Conservation (phyloP, 1,140 invertebrate species). For the Steinernema khuongi region DNA sequence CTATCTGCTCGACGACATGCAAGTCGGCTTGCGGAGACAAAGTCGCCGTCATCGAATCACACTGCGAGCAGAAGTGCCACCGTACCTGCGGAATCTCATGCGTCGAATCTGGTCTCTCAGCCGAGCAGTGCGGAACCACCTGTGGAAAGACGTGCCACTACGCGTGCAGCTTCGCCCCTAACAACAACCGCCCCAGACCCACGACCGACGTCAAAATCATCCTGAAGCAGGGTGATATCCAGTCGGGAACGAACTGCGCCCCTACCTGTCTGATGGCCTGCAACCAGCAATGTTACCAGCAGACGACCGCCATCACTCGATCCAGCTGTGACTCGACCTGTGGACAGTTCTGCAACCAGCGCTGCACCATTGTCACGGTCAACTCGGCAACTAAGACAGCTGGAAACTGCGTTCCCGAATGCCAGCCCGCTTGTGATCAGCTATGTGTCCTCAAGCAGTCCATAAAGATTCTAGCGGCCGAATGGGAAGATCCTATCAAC, state of each 20-base stretch:
- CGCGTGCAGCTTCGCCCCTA: neutral
- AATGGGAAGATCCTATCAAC: neutral
- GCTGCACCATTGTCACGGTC: neutral
- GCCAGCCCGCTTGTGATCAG: neutral
- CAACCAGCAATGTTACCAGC: constrained; percentile 10
- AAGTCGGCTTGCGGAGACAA: neutral
- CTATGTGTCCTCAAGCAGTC: neutral
- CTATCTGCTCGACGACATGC: constrained; percentile 5
- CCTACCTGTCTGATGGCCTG: neutral
- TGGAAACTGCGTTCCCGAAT: neutral
- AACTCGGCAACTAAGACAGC: neutral
- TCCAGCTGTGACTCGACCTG: neutral
- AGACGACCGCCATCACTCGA: neutral
- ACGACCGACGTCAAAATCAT: neutral
- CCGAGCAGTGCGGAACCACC: constrained; percentile 4
- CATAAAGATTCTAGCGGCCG: neutral
- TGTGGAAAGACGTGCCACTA: constrained; percentile 12
- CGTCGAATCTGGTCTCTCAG: neutral
- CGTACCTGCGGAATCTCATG: neutral
- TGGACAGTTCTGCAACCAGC: constrained; percentile 8
- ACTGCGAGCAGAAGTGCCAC: neutral
- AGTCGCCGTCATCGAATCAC: neutral
- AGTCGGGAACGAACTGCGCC: neutral
- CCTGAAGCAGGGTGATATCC: neutral
- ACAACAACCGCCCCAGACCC: neutral